These are phyloP conservation scores for Ophioninae sp. DNA, from an alignment of 2,888 invertebrate genomes.

Conservation along the genomic window DNA sequence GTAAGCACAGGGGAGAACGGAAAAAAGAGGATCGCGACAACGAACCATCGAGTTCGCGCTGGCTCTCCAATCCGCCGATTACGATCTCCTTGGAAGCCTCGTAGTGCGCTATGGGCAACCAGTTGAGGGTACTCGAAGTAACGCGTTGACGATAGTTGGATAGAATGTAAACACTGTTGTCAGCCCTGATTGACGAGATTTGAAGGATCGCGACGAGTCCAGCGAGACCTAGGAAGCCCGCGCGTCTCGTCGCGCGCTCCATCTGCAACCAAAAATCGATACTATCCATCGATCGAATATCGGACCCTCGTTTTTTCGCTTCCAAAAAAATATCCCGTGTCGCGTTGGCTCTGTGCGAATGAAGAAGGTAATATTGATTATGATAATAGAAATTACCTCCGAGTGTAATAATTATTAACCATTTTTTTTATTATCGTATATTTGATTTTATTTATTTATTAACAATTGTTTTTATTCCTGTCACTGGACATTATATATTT, in stretches of 20 bases:
- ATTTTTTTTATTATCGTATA: neutral
- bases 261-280: conserved; percentile 45
- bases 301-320: neutral
- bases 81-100: conserved; percentile 85
- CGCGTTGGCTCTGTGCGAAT: conserved; percentile 21
- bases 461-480: neutral
- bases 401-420: neutral
- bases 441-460: neutral
- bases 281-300: neutral
- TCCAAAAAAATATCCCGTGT: neutral
- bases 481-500: neutral
- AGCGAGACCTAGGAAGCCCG: conserved; percentile 10
- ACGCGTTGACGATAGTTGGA: conserved; percentile 84
- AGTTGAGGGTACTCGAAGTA: conserved; percentile 91
- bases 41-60: conserved; percentile 69
- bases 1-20: neutral
- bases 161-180: conserved; percentile 80
- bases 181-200: conserved; percentile 64
- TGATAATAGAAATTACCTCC: neutral
- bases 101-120: conserved; percentile 85
- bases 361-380: neutral
- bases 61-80: conserved; percentile 82
- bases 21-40: conserved; percentile 15
- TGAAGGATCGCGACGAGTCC: conserved; percentile 32
- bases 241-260: conserved; percentile 27